Conservation (phyloP, 2,797 vertebrate species). For the Falco cherrug region DNA sequence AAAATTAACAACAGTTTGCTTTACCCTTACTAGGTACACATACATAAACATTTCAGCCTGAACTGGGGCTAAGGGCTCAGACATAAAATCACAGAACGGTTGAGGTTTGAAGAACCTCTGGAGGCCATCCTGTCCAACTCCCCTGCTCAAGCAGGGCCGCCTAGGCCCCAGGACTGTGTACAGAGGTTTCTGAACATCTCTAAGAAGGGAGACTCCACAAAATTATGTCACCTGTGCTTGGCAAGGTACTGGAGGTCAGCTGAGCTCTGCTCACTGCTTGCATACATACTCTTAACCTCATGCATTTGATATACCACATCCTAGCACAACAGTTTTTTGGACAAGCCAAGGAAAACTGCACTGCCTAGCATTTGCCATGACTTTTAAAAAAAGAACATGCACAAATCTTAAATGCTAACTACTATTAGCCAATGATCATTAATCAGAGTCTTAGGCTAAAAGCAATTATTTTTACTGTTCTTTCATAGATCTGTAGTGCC, state of each 20-base stretch:
- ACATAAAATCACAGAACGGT: background rate
- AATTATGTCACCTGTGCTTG: rapidly evolving
- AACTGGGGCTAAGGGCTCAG: background rate
- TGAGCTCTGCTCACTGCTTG: background rate
- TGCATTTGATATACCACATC: background rate
- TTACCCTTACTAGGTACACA: background rate
- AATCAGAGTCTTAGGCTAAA: background rate
- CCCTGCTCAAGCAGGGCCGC: background rate
- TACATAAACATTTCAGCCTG: background rate
- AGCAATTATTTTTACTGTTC: background rate
- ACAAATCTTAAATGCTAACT: background rate
- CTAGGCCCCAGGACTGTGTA: rapidly evolving
- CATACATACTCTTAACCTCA: background rate
- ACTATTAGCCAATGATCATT: background rate
- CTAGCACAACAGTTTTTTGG: background rate
- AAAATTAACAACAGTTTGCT: background rate
- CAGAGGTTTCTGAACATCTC: background rate
- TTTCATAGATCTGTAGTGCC: background rate
- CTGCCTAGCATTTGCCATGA: background rate
- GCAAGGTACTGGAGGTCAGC: background rate
- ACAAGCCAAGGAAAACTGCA: background rate
- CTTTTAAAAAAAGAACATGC: background rate
- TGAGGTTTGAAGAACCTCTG: background rate
- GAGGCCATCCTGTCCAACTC: background rate
- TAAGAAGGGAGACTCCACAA: background rate